Base-by-base conservation (phyloP, 2,888 invertebrate genomes). In the Agonopterix arenella region DNA sequence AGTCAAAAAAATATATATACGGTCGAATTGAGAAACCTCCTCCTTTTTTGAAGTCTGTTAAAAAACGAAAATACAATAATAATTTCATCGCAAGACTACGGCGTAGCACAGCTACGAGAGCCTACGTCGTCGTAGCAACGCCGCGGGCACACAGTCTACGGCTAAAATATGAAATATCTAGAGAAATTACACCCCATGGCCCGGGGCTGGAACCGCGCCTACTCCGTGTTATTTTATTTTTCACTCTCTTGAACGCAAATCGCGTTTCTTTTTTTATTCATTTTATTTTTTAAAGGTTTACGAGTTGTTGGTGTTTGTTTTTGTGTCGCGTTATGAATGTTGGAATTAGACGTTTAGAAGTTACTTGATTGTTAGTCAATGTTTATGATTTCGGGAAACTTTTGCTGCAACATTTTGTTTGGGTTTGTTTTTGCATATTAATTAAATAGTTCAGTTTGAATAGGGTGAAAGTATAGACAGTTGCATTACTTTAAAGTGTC, bases 221-320 rank as follows among this genome's bases (percentile, higher is more conserved):
- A 83, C 76, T 68, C 73, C 75, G 78, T 72, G 80, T 83, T 86
- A 86, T 86, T 86, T 86, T 84, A 85, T 89, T 86, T 84, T 80
- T 73, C 80, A 80, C 80, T 78, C 84, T 82, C 83, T 86, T 86
- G 76, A 82, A 76, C 83, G 66, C 68, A 69, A 76, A 77, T 73
- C 72, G 72, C 65, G 70, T 71, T 66, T 70, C 58, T 67, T 65
- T 65, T 71, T 28, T 28, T 28, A 28, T 28, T 28, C 53, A 66
- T 66, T 71, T 54, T 66, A 62, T 73, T 66, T 73, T 71, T 72
- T 68, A 70, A 43, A 43, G 67, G 68, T 78, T 77, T 68, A 78
- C 68, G 76, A 75, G 68, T 72, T 71, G 71, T 70, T 73, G 63
- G 60, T 57, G 68, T 69, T 66, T 66, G 68, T 70, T 70, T 70